phyloP scores from a whole-genome alignment of 1,140 invertebrate species.

The Pectinophora gossypiella region DNA sequence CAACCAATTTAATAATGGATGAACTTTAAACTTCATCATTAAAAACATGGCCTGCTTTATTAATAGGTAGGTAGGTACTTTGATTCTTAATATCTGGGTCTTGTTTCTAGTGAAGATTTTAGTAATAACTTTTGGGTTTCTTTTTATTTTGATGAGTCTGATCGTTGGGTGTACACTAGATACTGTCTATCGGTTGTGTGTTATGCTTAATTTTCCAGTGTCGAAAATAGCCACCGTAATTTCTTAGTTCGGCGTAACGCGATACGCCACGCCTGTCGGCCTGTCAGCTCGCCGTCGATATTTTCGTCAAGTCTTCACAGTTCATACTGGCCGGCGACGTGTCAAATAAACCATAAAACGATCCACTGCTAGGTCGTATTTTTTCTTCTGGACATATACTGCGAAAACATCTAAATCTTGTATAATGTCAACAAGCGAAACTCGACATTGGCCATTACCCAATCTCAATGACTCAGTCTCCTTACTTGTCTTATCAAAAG shows the following conservation, averaged over 20 bases:
- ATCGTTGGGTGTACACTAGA: no score
- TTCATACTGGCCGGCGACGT: slow-evolving; percentile 24
- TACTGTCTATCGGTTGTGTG: no score
- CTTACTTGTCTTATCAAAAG: slow-evolving; percentile 30
- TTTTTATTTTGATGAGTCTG: no score
- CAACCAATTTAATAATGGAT: slow-evolving; percentile 3
- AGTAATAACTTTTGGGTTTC: no score
- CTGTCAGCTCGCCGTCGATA: slow-evolving; percentile 50
- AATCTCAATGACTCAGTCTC: not conserved
- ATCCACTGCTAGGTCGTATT: slow-evolving; percentile 19
- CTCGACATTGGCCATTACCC: not conserved
- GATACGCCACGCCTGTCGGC: slow-evolving; percentile 43
- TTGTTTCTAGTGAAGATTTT: no score
- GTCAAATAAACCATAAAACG: slow-evolving; percentile 47
- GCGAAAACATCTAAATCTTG: not conserved
- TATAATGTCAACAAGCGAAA: not conserved
- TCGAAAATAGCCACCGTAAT: slow-evolving; percentile 33
- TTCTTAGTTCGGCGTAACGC: slow-evolving; percentile 38
- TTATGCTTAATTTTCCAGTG: slow-evolving; percentile 22
- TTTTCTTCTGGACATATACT: slow-evolving; percentile 13
- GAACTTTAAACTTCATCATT: slow-evolving; percentile 1
- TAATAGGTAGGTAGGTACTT: no score
- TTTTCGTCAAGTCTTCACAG: slow-evolving; percentile 45
- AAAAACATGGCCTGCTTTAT: no score
- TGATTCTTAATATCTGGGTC: no score